Base-by-base conservation (phyloP, 1,140 invertebrate species). In the Drepana arcuata region DNA sequence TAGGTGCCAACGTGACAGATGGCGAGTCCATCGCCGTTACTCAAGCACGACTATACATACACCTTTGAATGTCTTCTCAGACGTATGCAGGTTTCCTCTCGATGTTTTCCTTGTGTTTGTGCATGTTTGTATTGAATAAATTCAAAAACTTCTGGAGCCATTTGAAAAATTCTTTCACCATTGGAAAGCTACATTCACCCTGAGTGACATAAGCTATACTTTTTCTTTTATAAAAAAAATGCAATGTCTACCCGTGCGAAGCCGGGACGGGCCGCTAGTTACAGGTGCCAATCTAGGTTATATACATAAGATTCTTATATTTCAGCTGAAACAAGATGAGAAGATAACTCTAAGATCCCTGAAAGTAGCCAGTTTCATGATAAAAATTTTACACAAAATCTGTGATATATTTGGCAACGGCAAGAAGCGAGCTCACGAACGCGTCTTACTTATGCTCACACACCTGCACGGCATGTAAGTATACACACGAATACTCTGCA, bases 371-470 rank as follows among this genome's bases (percentile, higher is more conserved):
- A 65, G 43, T 36, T 81, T 81, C 31, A 51, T 39, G 2, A 42
- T 77, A 3, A 81, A 73, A 42, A 74, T 78, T 30, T 39, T 74
- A 23, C 23, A 58, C 1, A 74, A 56, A 47, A n/a, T 78, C 2
- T 61, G 48, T 10, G 47, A 35, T 9, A 66, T 63, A 16, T 78
- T 78, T n/a, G n/a, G n/a, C n/a, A n/a, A n/a, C n/a, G n/a, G n/a
- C n/a, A n/a, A n/a, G n/a, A n/a, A n/a, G n/a, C n/a, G n/a, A n/a
- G n/a, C n/a, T n/a, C n/a, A n/a, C n/a, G n/a, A n/a, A n/a, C n/a
- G n/a, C n/a, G n/a, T n/a, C n/a, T n/a, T n/a, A n/a, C n/a, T n/a
- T n/a, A n/a, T n/a, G n/a, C n/a, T n/a, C n/a, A n/a, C n/a, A n/a
- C n/a, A n/a, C n/a, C n/a, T n/a, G n/a, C n/a, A n/a, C n/a, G n/a